Percentiles rank a stretch among this genome's conserved stretches.
These are phyloP conservation scores for Phycodurus eques DNA, from an alignment of 2,113 vertebrate species.

Conservation along the genomic window DNA sequence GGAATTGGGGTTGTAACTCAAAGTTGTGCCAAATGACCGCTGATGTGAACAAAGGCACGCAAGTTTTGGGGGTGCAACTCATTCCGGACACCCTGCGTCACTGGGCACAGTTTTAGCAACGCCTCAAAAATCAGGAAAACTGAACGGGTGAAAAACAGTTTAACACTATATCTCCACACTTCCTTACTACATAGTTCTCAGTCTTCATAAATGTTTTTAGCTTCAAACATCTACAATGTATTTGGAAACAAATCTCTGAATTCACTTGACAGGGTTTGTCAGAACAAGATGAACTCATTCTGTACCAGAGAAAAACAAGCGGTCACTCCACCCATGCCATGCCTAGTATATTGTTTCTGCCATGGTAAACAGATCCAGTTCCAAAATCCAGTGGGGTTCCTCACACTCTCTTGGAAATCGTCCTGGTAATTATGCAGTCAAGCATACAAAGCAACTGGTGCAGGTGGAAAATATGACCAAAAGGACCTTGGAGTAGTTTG, in stretches of 20 bases:
- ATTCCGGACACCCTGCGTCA: too few species aligned
- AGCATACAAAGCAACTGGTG: neutral
- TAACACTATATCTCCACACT: too few species aligned
- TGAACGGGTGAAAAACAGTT: too few species aligned
- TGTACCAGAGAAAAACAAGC: neutral
- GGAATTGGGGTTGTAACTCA: too few species aligned
- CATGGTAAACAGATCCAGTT: neutral
- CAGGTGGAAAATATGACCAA: slow-evolving; percentile 1
- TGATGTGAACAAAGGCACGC: too few species aligned
- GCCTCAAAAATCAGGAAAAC: too few species aligned
- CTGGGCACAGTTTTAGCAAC: too few species aligned
- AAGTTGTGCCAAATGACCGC: too few species aligned
- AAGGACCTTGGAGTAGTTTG: neutral
- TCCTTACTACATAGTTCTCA: too few species aligned
- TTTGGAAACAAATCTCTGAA: neutral
- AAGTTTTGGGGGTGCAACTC: too few species aligned
- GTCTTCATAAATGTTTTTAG: too few species aligned
- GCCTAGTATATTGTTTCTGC: neutral
- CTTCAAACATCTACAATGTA: too few species aligned
- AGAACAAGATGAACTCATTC: neutral
- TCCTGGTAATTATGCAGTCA: neutral
- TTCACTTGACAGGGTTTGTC: neutral
- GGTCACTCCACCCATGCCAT: slow-evolving; percentile 3
- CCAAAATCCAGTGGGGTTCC: neutral
- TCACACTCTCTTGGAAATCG: neutral